Conservation (phyloP, 1,140 invertebrate genomes). For the Himalopsyche phryganea region DNA sequence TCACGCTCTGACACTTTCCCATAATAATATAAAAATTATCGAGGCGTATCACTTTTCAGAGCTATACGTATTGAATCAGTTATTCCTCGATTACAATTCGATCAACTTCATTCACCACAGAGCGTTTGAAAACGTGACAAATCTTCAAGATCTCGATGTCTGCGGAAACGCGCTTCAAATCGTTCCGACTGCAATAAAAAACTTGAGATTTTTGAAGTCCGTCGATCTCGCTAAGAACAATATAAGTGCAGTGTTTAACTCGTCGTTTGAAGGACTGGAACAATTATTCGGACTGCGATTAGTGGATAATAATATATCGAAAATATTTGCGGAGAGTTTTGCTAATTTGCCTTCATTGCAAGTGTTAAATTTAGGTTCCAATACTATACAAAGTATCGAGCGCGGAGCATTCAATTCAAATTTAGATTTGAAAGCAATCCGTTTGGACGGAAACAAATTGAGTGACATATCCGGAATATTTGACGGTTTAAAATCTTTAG, state of each 20-base stretch:
- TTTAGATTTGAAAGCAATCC: constrained; percentile 60
- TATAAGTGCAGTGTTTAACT: constrained; percentile 59
- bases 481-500: constrained; percentile 59
- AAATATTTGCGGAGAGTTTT: constrained; percentile 65
- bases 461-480: constrained; percentile 65
- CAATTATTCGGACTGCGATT: constrained; percentile 62
- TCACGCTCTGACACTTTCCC: constrained; percentile 69
- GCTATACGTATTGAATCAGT: constrained; percentile 66
- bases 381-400: constrained; percentile 63
- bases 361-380: constrained; percentile 66
- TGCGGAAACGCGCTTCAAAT: constrained; percentile 69
- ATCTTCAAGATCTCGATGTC: constrained; percentile 75
- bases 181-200: constrained; percentile 68
- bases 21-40: constrained; percentile 68
- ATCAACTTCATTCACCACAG: constrained; percentile 65
- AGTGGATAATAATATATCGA: constrained; percentile 64
- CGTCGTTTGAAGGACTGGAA: constrained; percentile 61
- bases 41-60: constrained; percentile 69
- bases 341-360: constrained; percentile 61
- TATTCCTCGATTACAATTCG: constrained; percentile 73
- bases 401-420: constrained; percentile 63
- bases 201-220: constrained; percentile 66
- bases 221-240: constrained; percentile 77
- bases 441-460: constrained; percentile 66
- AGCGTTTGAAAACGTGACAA: constrained; percentile 75